phyloP scores from a whole-genome alignment of 1,140 invertebrate species.

The Drosophila miranda region DNA sequence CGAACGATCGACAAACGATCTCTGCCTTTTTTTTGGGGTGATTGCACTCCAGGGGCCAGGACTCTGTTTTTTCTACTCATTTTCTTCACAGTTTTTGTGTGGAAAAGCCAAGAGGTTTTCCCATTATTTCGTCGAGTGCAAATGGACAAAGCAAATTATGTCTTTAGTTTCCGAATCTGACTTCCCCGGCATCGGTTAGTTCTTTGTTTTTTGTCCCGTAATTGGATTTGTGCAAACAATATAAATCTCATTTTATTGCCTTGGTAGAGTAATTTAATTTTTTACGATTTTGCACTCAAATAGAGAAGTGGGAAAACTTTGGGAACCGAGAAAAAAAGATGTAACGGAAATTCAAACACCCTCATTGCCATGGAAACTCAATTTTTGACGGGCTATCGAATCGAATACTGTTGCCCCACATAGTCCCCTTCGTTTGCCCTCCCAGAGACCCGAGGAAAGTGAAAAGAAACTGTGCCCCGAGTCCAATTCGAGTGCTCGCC shows the following conservation, averaged over 20 bases:
- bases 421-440: conserved; percentile 21
- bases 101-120: conserved; percentile 66
- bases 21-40: conserved; percentile 70
- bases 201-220: conserved; percentile 48
- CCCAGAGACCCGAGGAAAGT: conserved; percentile 42
- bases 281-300: conserved; percentile 79
- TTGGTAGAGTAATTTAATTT: conserved; percentile 74
- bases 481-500: conserved; percentile 8
- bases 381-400: not conserved
- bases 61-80: conserved; percentile 32
- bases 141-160: conserved; percentile 75
- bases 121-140: conserved; percentile 52
- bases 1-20: conserved; percentile 63
- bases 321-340: conserved; percentile 3
- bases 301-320: conserved; percentile 23
- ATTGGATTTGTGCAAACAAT: conserved; percentile 80
- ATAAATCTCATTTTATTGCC: conserved; percentile 79
- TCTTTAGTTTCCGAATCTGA: conserved; percentile 65
- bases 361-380: conserved; percentile 8
- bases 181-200: conserved; percentile 19
- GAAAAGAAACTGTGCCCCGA: conserved; percentile 49
- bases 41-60: conserved; percentile 64
- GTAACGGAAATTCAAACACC: conserved; percentile 34
- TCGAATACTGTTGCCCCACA: conserved; percentile 24
- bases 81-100: conserved; percentile 51